phyloP scores from a whole-genome alignment of 2,797 vertebrate species.

The Danio jaintianensis region DNA sequence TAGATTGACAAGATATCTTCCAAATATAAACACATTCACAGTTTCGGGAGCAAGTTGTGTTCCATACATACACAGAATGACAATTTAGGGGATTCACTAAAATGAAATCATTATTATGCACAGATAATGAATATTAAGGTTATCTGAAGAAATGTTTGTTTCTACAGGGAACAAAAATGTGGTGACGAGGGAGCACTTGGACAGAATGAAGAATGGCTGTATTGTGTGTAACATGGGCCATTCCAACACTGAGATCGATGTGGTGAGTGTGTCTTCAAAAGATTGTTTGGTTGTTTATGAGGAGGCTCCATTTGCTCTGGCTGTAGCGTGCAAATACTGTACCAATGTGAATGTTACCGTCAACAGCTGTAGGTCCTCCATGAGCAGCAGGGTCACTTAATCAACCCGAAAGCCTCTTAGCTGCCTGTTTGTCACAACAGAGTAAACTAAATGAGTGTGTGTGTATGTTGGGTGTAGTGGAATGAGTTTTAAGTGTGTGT shows the following conservation, averaged over 20 bases:
- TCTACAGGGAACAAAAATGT: conserved; percentile 95
- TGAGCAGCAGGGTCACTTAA: conserved; percentile 37
- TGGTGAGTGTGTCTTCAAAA: conserved; percentile 79
- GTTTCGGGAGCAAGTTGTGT: too few relatives aligned
- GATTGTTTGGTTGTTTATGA: background rate
- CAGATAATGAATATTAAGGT: background rate
- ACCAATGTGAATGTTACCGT: background rate
- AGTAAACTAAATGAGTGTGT: background rate
- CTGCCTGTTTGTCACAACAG: conserved; percentile 12
- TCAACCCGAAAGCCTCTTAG: conserved; percentile 50
- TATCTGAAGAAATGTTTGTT: background rate
- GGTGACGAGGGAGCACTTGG: conserved; percentile 93
- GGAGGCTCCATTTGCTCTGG: background rate
- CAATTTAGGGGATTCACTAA: too few relatives aligned
- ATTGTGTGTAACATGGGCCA: conserved; percentile 99
- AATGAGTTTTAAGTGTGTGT: background rate
- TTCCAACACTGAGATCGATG: conserved; percentile 98
- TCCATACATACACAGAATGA: too few relatives aligned
- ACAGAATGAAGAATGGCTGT: conserved; percentile 97
- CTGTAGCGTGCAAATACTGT: background rate
- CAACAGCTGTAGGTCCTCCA: conserved; percentile 36
- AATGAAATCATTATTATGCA: background rate
- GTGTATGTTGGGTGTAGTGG: background rate
- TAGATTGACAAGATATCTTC: too few relatives aligned
- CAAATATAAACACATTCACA: too few relatives aligned